Conservation (phyloP, 2,888 invertebrate genomes). For the Brachypalpus laphriformis region DNA sequence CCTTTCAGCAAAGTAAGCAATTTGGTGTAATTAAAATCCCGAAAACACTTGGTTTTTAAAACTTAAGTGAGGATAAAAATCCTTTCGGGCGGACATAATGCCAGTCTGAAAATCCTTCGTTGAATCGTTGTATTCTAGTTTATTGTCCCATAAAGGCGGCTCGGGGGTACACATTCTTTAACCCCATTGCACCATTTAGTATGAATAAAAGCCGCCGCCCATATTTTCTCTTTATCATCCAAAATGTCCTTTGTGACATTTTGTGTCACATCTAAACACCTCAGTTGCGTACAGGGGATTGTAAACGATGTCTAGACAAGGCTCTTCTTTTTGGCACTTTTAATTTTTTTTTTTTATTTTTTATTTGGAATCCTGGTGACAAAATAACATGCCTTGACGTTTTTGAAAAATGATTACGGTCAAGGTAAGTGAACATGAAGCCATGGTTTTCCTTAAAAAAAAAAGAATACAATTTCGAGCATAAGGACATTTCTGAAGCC, state of each 20-base stretch:
- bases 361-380: neutral
- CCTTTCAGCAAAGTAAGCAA: neutral
- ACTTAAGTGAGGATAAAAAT: neutral
- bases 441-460: neutral
- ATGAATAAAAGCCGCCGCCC: neutral
- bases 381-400: neutral
- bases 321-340: neutral
- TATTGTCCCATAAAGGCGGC: neutral
- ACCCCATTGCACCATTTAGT: neutral
- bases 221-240: neutral
- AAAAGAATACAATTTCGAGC: neutral
- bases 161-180: neutral
- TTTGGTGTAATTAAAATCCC: neutral
- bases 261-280: neutral
- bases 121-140: too few relatives aligned
- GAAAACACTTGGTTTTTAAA: neutral
- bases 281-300: neutral
- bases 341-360: neutral
- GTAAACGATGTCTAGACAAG: slow-evolving; percentile 26
- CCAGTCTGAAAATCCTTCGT: neutral
- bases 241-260: slow-evolving; percentile 5
- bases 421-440: slow-evolving; percentile 10
- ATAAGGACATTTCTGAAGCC: neutral
- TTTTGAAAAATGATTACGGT: slow-evolving; percentile 12
- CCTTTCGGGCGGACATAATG: neutral